Evolutionary conservation across 1,140 invertebrate species (phyloP), one percentile per base, ranked within the genome.

Genomic region (Lepidurus couesii): DNA sequence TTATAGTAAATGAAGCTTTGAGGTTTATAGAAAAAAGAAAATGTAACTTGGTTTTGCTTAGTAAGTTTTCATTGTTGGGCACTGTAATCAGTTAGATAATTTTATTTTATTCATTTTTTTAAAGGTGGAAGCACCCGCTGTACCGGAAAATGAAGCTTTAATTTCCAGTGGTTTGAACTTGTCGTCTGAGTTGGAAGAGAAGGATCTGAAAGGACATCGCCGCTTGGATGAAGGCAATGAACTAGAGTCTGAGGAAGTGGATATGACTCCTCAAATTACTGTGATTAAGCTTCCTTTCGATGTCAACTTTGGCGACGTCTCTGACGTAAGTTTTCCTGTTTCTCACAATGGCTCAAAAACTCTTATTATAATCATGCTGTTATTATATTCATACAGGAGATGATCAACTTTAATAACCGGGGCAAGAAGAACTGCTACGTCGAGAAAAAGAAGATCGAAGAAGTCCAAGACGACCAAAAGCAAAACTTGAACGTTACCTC

Each of bases 121-220:
- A n/a, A n/a, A 65, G 53, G 53, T 65, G 53, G 53, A 65, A 65
- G 53, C 53, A 65, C 53, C 53, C 53, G 21, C 21, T 65, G 9
- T 65, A 65, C 53, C 53, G 53, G 53, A 65, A 65, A 65, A 65
- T 16, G 53, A 21, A 65, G 53, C 53, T 65, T 65, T 65, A 65
- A 21, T 65, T 65, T 21, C 53, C 53, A 21, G 21, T n/a, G 21
- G 53, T 13, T 13, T 65, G 53, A 65, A 65, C 53, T 7, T 21
- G 13, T 65, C 53, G 21, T n/a, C 6, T 65, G 53, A 65, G 21
- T 9, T 21, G 6, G 53, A 13, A 65, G 53, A 65, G 21, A 65
- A 65, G 53, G 53, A 65, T 21, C 16, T 9, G 21, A 65, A 65
- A 65, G 53, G 53, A 65, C 53, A 65, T n/a, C 53, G 53, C 53